phyloP scores from a whole-genome alignment of 2,113 vertebrate genomes.

The Grus americana region DNA sequence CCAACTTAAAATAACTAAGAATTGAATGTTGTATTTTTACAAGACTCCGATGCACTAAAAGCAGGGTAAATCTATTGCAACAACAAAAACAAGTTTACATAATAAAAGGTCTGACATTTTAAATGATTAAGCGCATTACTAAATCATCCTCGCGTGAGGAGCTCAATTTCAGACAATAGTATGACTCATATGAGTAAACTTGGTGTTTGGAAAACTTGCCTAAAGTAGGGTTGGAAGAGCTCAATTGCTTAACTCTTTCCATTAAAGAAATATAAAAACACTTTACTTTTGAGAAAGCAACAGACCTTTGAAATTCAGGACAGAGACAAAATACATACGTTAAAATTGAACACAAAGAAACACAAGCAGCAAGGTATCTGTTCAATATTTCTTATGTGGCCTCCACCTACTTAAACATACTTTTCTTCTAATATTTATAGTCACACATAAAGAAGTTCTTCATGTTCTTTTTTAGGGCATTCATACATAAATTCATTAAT shows the following conservation, averaged over 20 bases:
- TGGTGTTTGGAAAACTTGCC: conserved; percentile 2
- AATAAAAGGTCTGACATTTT: conserved; percentile 54
- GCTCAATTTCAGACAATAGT: conserved; percentile 42
- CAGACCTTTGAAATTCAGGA: not conserved
- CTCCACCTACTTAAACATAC: not conserved
- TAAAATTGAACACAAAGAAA: not conserved
- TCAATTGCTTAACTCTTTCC: not conserved
- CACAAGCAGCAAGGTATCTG: not conserved
- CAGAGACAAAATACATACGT: not conserved
- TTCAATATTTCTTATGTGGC: not conserved
- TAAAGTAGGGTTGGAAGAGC: not conserved
- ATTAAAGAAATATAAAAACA: not conserved
- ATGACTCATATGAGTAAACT: conserved; percentile 35
- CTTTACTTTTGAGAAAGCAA: not conserved
- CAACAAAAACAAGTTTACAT: conserved; percentile 26
- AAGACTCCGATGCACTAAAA: not conserved
- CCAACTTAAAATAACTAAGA: not conserved
- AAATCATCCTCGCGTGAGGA: conserved; percentile 16
- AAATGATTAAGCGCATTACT: conserved; percentile 29
- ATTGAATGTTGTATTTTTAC: not conserved
- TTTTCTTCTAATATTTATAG: not conserved
- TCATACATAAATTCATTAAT: not conserved
- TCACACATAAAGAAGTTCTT: not conserved
- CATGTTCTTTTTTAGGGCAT: not conserved
- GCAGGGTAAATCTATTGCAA: not conserved